Base-by-base conservation (phyloP, 2,113 vertebrate species). In the Grammomys surdaster region DNA sequence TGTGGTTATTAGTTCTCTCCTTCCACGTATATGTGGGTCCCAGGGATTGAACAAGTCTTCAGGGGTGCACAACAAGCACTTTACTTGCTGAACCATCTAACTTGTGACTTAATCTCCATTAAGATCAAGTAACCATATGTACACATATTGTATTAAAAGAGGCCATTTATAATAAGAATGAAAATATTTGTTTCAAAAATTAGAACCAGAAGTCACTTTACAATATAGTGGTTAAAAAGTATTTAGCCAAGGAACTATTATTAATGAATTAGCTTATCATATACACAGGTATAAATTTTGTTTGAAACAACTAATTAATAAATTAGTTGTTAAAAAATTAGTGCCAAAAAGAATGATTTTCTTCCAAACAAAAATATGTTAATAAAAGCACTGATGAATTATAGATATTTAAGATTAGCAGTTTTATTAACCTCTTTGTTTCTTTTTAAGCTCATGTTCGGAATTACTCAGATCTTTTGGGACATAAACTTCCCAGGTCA, bases 121-220 rank as follows among this genome's bases (percentile, higher is more conserved):
- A 40, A 10, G 31, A 90, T 78, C 70, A 24, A 90, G 90, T 46
- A 58, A 89, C 43, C 56, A 48, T 33, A 51, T 28, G 86, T 54
- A 40, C 51, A 93, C 6, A 93, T 88, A 19, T 5, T 78, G 17
- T 63, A 94, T 24, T 87, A 24, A n/a, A 69, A 90, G 54, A 33
- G 31, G 24, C 3, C 31, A 88, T 60, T 14, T 94, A 16, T 73
- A 95, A 26, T 43, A 72, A 92, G 60, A 95, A 91, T 40, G n/a
- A 94, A 94, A 80, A 80, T 43, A 10, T 70, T 76, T 85, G 40
- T 89, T 91, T 84, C n/a, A 95, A 58, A 92, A 94, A 90, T 94
- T 3, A 90, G 76, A 86, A 94, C 70, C 36, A 76, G 60, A 93
- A 70, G 56, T 46, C 46, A 88, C n/a, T 67, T 95, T 73, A 90